Evolutionary conservation across 2,113 vertebrate genomes (phyloP).

Genomic region (Phocoena sinus): DNA sequence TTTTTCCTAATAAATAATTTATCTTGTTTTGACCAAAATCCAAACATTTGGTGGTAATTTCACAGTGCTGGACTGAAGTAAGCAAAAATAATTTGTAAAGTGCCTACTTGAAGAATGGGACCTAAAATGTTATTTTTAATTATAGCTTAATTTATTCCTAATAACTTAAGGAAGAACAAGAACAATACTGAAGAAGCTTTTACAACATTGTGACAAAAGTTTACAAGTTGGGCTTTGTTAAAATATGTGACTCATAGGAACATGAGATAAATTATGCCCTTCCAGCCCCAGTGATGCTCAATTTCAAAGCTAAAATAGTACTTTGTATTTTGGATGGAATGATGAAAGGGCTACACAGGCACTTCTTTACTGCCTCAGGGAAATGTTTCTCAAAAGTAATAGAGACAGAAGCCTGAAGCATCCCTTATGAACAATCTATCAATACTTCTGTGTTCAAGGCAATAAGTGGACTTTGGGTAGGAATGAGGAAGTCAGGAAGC

Average conservation of each 20-base stretch:
- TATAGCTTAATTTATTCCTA: constrained; percentile 45
- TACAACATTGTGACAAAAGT: constrained; percentile 47
- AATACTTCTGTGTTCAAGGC: background rate
- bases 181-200: constrained; percentile 33
- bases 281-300: background rate
- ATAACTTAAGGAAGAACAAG: constrained; percentile 43
- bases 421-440: background rate
- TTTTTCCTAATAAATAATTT: background rate
- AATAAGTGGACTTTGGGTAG: background rate
- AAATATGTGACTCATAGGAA: constrained; percentile 54
- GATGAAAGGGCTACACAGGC: background rate
- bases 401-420: background rate
- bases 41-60: constrained; percentile 20
- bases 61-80: background rate
- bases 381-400: background rate
- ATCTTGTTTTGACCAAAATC: constrained; percentile 42
- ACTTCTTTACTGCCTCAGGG: background rate
- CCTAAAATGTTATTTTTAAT: constrained; percentile 48
- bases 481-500: background rate
- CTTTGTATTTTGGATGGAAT: background rate
- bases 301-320: constrained; percentile 51
- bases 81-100: constrained; percentile 36
- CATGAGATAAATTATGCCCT: constrained; percentile 40
- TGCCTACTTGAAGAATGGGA: background rate
- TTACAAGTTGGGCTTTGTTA: constrained; percentile 48